Percentiles rank a stretch among this genome's conserved stretches.
Evolutionary conservation across 2,797 vertebrate species (phyloP).

Genomic region (Fistularia tabacaria): DNA sequence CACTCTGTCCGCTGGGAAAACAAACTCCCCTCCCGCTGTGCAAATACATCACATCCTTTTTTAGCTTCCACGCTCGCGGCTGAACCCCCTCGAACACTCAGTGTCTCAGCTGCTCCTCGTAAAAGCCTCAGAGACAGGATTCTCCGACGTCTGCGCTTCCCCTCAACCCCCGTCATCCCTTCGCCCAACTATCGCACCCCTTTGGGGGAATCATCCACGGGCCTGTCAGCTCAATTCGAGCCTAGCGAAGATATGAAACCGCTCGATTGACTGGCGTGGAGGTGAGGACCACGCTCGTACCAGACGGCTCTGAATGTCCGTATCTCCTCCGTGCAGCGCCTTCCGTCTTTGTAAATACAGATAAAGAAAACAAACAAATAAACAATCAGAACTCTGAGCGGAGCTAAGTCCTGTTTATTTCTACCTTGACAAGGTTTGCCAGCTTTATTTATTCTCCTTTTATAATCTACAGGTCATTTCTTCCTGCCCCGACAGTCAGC

Average conservation of each 20-base stretch:
- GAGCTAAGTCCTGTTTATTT: slow-evolving; percentile 26
- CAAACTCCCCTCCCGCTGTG: slow-evolving; percentile 28
- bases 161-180: slow-evolving; percentile 2
- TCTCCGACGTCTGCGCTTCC: slow-evolving; percentile 11
- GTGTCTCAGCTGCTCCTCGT: slow-evolving; percentile 41
- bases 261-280: slow-evolving; percentile 18
- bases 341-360: slow-evolving; percentile 26
- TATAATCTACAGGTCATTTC: slow-evolving; percentile 25
- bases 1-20: slow-evolving; percentile 30
- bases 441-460: slow-evolving; percentile 21
- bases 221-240: slow-evolving; percentile 48
- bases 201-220: slow-evolving; percentile 40
- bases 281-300: background rate
- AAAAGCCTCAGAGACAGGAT: slow-evolving; percentile 33
- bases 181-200: slow-evolving; percentile 42
- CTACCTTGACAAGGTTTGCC: slow-evolving; percentile 23
- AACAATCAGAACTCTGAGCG: too few relatives aligned
- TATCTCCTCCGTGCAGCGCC: slow-evolving; percentile 15
- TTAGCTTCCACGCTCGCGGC: slow-evolving; percentile 28
- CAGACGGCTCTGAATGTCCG: slow-evolving; percentile 4
- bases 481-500: slow-evolving; percentile 2
- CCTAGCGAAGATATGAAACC: slow-evolving; percentile 14
- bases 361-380: slow-evolving; percentile 7
- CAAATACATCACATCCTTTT: slow-evolving; percentile 13
- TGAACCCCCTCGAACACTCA: slow-evolving; percentile 37